Evolutionary conservation across 1,140 invertebrate species (phyloP), one percentile per base, ranked within the genome.

Genomic region (Bombus polaris): DNA sequence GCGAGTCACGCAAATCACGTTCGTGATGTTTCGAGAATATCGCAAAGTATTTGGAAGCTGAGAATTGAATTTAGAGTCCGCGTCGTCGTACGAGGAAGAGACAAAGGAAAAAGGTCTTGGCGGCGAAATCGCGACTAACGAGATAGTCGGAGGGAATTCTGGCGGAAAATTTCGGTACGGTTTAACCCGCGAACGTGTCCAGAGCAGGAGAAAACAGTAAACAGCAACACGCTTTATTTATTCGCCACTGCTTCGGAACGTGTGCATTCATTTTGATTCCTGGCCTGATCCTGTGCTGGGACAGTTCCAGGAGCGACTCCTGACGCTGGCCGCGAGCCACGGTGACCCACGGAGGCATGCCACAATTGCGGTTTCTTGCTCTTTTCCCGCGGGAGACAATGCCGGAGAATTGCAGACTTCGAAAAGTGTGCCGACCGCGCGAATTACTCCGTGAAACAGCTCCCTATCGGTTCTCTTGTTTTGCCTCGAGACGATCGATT

Each of bases 291-390:
- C 77, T 37, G 47, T 18, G 44, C 86, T 87, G 86, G 86, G 82
- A 87, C 59, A 68, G 75, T 87, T 89, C 90, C 90, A 90, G 88
- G 74, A 90, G 76, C 87, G 87, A 89, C 86, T 78, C 86, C 59
- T 90, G 90, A 87, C 83, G 80, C 88, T 81, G 68, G 85, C 80
- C 87, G 4, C 75, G 59, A 79, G 86, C 76, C 86, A 81, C 70
- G 74, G 35, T 83, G 81, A 87, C 81, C 81, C 85, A 32, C 71
- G 57, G 13, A 85, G 79, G 57, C 79, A 70, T 28, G 25, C 85
- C 85, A 78, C 81, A 87, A 87, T 74, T 70, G 85, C 81, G 85
- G 81, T 87, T 79, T 71, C 81, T 83, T 86, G 85, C 85, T 83
- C 85, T 72, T 86, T 83, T 79, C 85, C 73, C 81, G 70, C 74